Evolutionary conservation across 2,888 invertebrate species (phyloP).

Genomic region (Venusia cambrica): DNA sequence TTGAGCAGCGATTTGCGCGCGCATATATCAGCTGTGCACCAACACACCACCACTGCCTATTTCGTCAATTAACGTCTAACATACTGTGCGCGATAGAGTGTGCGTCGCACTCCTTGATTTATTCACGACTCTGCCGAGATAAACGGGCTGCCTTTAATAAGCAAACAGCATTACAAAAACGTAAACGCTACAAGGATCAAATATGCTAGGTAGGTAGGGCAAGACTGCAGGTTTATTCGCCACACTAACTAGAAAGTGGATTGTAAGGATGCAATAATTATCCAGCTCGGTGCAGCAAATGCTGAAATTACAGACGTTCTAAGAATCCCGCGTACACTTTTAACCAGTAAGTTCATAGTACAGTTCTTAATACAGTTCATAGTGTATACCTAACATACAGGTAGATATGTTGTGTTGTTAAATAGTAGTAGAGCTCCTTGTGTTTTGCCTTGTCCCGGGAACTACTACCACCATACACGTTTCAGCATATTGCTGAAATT

Average conservation of each 20-base stretch:
- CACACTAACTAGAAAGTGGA: conserved; percentile 59
- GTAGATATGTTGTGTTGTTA: too few species aligned
- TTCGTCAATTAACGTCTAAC: conserved; percentile 66
- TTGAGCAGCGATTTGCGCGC: conserved; percentile 60
- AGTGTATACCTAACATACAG: too few species aligned
- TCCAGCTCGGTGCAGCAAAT: conserved; percentile 41
- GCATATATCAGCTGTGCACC: conserved; percentile 51
- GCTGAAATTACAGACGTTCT: conserved; percentile 52
- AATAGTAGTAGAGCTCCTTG: too few species aligned
- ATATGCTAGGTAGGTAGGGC: conserved; percentile 9
- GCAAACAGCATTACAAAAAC: conserved; percentile 14
- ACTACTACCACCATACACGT: too few species aligned
- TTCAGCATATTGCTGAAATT: too few species aligned
- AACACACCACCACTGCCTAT: conserved; percentile 47
- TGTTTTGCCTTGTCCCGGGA: too few species aligned
- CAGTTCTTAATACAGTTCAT: too few species aligned
- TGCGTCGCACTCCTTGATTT: conserved; percentile 41
- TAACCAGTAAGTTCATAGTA: too few species aligned
- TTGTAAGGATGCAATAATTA: conserved; percentile 53
- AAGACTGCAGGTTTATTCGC: conserved; percentile 22
- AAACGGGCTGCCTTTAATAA: conserved; percentile 7
- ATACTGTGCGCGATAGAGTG: conserved; percentile 51
- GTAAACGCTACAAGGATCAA: conserved; percentile 14
- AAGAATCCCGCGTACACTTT: conserved; percentile 40
- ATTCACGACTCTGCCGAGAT: conserved; percentile 29